Evolutionary conservation across 2,113 vertebrate species (phyloP).

Genomic region (Sprattus sprattus): DNA sequence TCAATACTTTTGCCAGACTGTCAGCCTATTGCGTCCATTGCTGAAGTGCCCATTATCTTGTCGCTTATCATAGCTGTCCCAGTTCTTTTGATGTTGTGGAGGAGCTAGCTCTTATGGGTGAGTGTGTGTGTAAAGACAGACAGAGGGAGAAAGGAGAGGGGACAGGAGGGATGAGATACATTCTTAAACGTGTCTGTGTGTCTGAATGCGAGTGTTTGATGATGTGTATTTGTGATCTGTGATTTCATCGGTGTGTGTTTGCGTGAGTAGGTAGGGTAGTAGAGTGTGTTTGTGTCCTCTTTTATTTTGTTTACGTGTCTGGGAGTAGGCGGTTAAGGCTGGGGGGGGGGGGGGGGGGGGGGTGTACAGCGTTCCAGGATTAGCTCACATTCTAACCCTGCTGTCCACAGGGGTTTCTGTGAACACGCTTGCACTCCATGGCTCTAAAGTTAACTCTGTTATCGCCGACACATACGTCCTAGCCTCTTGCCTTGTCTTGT

Average conservation of each 20-base stretch:
- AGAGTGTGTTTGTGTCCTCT: background rate
- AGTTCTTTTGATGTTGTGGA: background rate
- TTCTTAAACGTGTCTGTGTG: background rate
- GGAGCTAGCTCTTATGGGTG: too few relatives aligned
- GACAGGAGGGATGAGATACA: too few relatives aligned
- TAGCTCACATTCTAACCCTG: background rate
- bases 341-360: background rate
- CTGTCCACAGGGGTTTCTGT: background rate
- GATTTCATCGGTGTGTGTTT: background rate
- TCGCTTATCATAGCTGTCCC: background rate
- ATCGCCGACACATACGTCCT: background rate
- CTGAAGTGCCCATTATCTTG: background rate
- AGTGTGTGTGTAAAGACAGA: too few relatives aligned
- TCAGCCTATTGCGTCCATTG: background rate
- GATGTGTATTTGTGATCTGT: background rate
- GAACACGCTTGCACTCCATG: slow-evolving; percentile 8
- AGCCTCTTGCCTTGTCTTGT: background rate
- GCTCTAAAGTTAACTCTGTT: slow-evolving; percentile 34
- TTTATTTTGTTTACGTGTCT: slow-evolving; percentile 43
- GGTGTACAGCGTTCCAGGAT: slow-evolving; percentile 11
- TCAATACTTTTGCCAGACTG: background rate
- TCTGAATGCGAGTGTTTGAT: background rate
- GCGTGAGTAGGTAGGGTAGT: background rate
- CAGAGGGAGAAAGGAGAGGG: too few relatives aligned
- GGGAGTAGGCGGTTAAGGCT: background rate